Conservation (phyloP, 2,888 invertebrate species). For the Empis livida region DNA sequence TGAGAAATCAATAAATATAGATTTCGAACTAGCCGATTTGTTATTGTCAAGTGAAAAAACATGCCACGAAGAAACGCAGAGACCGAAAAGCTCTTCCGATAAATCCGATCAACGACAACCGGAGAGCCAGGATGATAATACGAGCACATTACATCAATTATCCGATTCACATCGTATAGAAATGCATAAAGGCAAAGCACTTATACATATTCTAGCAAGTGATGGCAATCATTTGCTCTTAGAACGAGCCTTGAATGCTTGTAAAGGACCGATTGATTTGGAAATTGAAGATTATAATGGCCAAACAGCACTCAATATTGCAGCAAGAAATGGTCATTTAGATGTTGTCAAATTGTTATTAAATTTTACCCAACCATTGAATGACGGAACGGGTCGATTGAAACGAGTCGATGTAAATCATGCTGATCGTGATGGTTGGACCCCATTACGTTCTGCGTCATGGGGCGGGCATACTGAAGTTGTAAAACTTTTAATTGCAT, state of each 20-base stretch:
- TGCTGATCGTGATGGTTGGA: conserved; percentile 80
- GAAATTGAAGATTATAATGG: conserved; percentile 63
- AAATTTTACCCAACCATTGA: conserved; percentile 28
- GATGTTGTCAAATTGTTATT: conserved; percentile 54
- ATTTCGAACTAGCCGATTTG: conserved; percentile 34
- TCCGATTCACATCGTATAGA: conserved; percentile 35
- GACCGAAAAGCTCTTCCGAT: conserved; percentile 32
- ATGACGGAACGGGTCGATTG: conserved; percentile 30
- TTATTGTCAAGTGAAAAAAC: conserved; percentile 33
- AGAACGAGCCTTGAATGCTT: conserved; percentile 48
- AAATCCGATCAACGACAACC: conserved; percentile 29
- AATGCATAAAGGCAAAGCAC: conserved; percentile 46
- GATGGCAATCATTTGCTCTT: conserved; percentile 60
- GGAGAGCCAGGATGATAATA: conserved; percentile 34
- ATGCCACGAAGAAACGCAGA: conserved; percentile 31
- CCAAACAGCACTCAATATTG: conserved; percentile 76
- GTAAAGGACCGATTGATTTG: conserved; percentile 38
- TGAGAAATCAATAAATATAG: conserved; percentile 35
- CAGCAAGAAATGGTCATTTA: conserved; percentile 64
- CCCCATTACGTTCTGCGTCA: conserved; percentile 79
- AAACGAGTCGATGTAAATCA: conserved; percentile 57
- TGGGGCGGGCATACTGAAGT: conserved; percentile 93
- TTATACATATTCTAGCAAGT: conserved; percentile 62
- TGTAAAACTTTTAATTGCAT: conserved; percentile 62
- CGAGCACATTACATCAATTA: conserved; percentile 30